Percentiles rank a stretch among this genome's conserved stretches.
Conservation (phyloP, 2,888 invertebrate species). For the Gastracanthus pulcherrimus region DNA sequence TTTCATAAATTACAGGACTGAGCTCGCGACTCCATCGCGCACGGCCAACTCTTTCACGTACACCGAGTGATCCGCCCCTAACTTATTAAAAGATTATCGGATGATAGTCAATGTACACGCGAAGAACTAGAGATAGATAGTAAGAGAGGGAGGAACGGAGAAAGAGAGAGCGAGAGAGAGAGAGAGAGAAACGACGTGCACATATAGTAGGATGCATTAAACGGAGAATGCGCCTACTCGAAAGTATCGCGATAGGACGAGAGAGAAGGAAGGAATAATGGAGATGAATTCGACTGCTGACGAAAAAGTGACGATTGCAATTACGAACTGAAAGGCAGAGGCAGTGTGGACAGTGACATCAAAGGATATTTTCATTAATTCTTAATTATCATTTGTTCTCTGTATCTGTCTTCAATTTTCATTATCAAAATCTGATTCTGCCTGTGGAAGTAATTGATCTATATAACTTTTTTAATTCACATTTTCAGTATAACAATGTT, state of each 20-base stretch:
- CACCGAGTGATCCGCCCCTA: slow-evolving; percentile 13
- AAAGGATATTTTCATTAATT: background rate
- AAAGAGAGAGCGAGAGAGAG: no score
- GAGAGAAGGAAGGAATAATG: background rate
- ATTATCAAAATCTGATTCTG: no score
- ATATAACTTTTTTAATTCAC: no score
- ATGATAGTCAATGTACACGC: slow-evolving; percentile 20
- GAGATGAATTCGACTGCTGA: background rate
- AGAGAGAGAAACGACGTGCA: no score
- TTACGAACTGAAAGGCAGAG: slow-evolving; percentile 14
- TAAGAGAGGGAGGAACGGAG: no score
- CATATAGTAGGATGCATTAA: no score
- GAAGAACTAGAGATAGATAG: background rate
- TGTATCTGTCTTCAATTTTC: background rate
- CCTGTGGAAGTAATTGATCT: no score
- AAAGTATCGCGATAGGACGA: no score
- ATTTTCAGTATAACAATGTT: no score
- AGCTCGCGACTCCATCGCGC: background rate
- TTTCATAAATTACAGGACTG: slow-evolving; percentile 53
- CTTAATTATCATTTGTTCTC: background rate
- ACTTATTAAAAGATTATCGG: slow-evolving; percentile 55
- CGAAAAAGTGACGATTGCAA: slow-evolving; percentile 20
- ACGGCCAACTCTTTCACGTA: background rate
- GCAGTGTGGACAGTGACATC: background rate
- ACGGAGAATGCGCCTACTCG: no score